Evolutionary conservation across 2,113 vertebrate genomes (phyloP), one percentile per base, ranked within the genome.

Genomic region (Chaenogobius annularis): DNA sequence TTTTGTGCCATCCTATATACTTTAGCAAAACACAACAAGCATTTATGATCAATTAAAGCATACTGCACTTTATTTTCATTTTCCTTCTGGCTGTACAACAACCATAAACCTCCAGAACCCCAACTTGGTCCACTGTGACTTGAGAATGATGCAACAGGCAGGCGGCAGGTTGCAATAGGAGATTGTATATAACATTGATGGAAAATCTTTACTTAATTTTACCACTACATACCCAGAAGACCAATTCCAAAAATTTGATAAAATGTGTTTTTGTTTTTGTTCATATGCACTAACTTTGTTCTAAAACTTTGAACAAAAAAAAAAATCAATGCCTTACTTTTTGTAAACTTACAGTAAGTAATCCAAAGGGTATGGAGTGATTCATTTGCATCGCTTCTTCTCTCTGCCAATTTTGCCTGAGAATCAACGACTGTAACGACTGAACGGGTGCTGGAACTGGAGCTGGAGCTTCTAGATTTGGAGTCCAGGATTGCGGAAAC

Each of bases 81-180:
- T 7, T 19, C 19, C 9, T 20, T n/a, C 9, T 23, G 10, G 54
- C 54, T 12, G 54, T 23, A 20, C 20, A 11, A 23, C 12, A 5
- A 6, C 26, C 58, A 19, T 61, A 35, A 31, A 31, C 58, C 14
- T 26, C 26, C 23, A 61, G 58, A 61, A 35, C 12, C 26, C 58
- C 14, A 15, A 35, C 58, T 15, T 35, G 58, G 14, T 61, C 58
- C 26, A 8, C 7, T 61, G 58, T 61, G 14, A 61, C 17, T 61
- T 61, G 58, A 31, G 58, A 14, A 35, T 61, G 58, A 61, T 61
- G 58, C 58, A 61, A 61, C 11, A 31, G 26, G 58, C 23, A 15
- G 14, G 15, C 58, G 19, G 26, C 58, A 61, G 58, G 1, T 35
- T 61, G 58, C 58, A 61, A 37, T 61, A 17, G 58, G 23, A 61